These are phyloP conservation scores for Sphaeramia orbicularis DNA, from an alignment of 2,797 vertebrate genomes.

Conservation along the genomic window DNA sequence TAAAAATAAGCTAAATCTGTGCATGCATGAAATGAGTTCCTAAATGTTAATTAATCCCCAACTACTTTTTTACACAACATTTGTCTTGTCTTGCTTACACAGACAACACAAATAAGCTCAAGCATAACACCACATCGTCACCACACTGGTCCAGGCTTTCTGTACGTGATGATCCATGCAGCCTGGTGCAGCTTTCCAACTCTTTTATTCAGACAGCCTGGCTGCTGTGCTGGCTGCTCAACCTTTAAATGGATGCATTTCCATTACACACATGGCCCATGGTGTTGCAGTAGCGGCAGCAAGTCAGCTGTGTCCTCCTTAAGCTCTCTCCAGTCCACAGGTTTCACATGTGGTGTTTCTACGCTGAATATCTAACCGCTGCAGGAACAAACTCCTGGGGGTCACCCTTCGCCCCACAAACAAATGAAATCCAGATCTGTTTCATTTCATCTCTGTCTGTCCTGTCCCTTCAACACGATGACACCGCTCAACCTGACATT, in stretches of 20 bases:
- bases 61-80: not conserved
- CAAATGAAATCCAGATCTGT: constrained; percentile 49
- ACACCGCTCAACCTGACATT: constrained; percentile 32
- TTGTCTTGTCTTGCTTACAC: constrained; percentile 3
- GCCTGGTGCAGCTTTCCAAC: constrained; percentile 32
- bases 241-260: constrained; percentile 59
- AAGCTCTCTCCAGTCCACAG: constrained; percentile 55
- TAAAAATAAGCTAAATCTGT: too few relatives aligned
- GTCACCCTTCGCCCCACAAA: constrained; percentile 31
- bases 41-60: too few relatives aligned
- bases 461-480: constrained; percentile 38
- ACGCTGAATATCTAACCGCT: constrained; percentile 18
- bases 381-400: constrained; percentile 39
- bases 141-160: constrained; percentile 3
- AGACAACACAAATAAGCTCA: constrained; percentile 8
- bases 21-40: too few relatives aligned
- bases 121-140: constrained; percentile 6
- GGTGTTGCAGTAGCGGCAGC: constrained; percentile 34
- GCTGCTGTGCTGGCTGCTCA: constrained; percentile 53
- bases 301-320: constrained; percentile 58
- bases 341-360: constrained; percentile 61
- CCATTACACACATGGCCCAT: constrained; percentile 65
- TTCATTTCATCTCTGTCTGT: constrained; percentile 56
- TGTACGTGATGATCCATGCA: constrained; percentile 36
- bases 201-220: constrained; percentile 38